Percentiles rank a stretch among this genome's conserved stretches.
phyloP scores from a whole-genome alignment of 2,113 vertebrate species.

The Gasterosteus nipponicus region DNA sequence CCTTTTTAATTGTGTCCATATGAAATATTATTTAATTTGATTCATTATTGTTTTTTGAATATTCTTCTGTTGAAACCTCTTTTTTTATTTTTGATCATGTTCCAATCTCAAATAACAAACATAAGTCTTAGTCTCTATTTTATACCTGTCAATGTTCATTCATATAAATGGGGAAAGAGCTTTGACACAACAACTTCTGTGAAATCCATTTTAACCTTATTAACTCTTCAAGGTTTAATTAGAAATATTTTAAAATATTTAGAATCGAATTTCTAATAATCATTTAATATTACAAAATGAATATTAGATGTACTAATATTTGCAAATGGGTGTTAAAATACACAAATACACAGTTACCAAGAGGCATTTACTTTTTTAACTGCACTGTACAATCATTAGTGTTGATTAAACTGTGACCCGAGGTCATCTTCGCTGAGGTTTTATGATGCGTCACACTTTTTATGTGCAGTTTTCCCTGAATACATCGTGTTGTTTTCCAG shows the following conservation, averaged over 20 bases:
- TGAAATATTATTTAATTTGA: background rate
- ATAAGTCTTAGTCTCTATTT: background rate
- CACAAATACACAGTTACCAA: background rate
- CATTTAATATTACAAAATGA: background rate
- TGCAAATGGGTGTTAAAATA: background rate
- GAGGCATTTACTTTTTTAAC: background rate
- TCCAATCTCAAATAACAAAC: background rate
- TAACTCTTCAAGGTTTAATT: background rate
- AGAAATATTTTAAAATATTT: too few relatives aligned
- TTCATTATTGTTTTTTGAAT: background rate
- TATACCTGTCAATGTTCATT: background rate
- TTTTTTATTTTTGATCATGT: background rate
- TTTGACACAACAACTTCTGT: background rate
- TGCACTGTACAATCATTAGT: background rate
- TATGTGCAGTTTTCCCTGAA: background rate
- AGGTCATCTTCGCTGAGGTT: background rate
- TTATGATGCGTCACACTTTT: background rate
- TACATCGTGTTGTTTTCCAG: conserved; percentile 46
- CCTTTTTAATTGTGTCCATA: background rate
- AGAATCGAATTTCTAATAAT: too few relatives aligned
- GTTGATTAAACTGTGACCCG: background rate
- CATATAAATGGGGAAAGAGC: background rate
- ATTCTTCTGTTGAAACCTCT: background rate
- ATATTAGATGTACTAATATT: background rate
- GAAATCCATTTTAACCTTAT: background rate